Evolutionary conservation across 2,888 invertebrate species (phyloP), one percentile per base, ranked within the genome.

Genomic region (Limnephilus lunatus): DNA sequence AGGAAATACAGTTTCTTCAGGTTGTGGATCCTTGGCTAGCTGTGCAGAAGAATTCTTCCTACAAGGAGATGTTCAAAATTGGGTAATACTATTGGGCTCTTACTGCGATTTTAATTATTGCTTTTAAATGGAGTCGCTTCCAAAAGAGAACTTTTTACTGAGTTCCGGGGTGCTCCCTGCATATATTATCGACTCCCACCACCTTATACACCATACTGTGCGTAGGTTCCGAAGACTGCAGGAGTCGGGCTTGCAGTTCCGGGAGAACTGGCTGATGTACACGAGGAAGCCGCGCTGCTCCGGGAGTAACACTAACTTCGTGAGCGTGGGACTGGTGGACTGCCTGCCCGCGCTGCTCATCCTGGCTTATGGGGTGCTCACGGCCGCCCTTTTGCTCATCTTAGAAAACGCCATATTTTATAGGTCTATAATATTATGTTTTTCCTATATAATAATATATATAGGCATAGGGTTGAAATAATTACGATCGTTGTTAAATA

Each of bases 21-120:
- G 97, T 97, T 0, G 96, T 97, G 0, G 97, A 97, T 94, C 97
- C 97, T 0, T 97, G 96, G 96, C 94, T 97, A 88, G 97, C 97
- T 0, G 96, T 97, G 2, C 96, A 96, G 94, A 97, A 97, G 94
- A 96, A 97, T 92, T 96, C 97, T 0, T 96, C 97, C 0, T 97
- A 96, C 93, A 96, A 96, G 93, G 97, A 97, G 95, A 95, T 97
- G 94, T 95, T 97, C 68, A 97, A 97, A 95, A 96, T 97, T 94
- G 97, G 97, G 97, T 97, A 94, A 94, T 93, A 32, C 32, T 19
- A 83, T 19, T 82, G n/a, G n/a, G n/a, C 5, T 14, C 44, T 44
- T 44, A 44, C n/a, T n/a, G n/a, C n/a, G n/a, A n/a, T n/a, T n/a
- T n/a, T n/a, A n/a, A n/a, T n/a, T n/a, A n/a, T n/a, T n/a, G n/a